A percentile compares a stretch with the other conserved stretches of the same genome.
These are phyloP conservation scores for Arvicola amphibius DNA, from an alignment of 2,797 vertebrate genomes.

Conservation along the genomic window DNA sequence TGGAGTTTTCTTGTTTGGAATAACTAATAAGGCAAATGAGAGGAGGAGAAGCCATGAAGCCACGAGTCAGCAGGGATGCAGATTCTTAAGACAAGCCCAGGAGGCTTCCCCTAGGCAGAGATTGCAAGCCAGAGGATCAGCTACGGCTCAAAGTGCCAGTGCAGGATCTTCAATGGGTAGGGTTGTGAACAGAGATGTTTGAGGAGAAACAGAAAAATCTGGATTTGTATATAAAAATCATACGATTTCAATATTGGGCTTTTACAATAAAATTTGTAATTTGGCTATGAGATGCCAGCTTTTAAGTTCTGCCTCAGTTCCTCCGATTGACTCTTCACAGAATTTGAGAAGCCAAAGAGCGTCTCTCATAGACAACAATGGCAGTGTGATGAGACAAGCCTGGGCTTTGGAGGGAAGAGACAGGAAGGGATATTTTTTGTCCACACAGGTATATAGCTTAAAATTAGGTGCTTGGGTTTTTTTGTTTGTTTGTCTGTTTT, in stretches of 20 bases:
- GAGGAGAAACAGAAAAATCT: conserved; percentile 35
- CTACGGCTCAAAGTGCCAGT: background rate
- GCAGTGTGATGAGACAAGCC: background rate
- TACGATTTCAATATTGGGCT: background rate
- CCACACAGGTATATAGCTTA: background rate
- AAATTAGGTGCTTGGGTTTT: background rate
- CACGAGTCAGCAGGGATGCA: background rate
- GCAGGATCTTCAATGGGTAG: background rate
- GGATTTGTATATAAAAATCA: conserved; percentile 26
- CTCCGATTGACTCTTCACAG: background rate
- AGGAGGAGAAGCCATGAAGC: background rate
- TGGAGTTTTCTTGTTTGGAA: background rate
- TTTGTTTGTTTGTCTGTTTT: background rate
- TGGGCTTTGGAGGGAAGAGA: background rate
- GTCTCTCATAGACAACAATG: background rate
- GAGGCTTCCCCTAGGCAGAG: background rate
- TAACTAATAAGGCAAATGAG: background rate
- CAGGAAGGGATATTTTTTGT: background rate
- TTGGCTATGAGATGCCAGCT: background rate
- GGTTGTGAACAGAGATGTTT: background rate
- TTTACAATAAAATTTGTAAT: background rate
- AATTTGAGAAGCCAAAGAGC: background rate
- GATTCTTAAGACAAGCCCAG: background rate
- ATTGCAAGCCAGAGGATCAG: background rate
- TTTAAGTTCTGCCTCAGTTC: background rate